Base-by-base conservation (phyloP, 2,113 vertebrate genomes). In the Peromyscus polionotus region DNA sequence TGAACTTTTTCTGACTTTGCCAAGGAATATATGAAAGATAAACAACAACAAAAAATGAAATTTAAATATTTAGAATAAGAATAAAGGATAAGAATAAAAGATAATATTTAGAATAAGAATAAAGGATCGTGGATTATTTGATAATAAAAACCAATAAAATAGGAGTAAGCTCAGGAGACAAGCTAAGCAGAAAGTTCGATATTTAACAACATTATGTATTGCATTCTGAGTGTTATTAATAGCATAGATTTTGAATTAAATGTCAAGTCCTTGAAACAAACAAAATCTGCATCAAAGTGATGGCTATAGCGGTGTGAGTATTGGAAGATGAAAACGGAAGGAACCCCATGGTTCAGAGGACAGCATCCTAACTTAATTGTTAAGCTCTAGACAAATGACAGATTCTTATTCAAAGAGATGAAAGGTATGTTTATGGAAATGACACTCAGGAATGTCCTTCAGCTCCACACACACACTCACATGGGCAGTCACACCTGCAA, bases 291-390 rank as follows among this genome's bases (percentile, higher is more conserved):
- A 48, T 36, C 33, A 28, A 86, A 48, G 36, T 67, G 1, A 12
- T 33, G 9, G 10, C 17, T 33, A 6, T 33, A 12, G 0, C 36
- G 2, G 63, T 22, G 7, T 3, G 16, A 86, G 5, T 7, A 3
- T 61, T 67, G 17, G 28, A 6, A 36, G 10, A 7, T 48, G 16
- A 12, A 48, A 67, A 67, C 20, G 26, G 28, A 19, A 68, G 9
- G 2, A 68, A 45, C 1, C 1, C 81, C 19, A 13, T 5, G 17
- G 5, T 20, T 67, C 39, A 67, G 7, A 1, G 42, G 33, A 20
- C 1, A 86, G 10, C 20, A 7, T 2, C 17, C 61, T 67, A 28
- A 42, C 39, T 31, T 19, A 45, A 20, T 20, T 11, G 7, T 39
- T 67, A 48, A 68, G 17, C 5, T 13, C 28, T 13, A 67, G 84